A percentile compares a stretch with the other conserved stretches of the same genome.
Evolutionary conservation across 2,888 invertebrate genomes (phyloP).

Genomic region (Sylvicola cinctus): DNA sequence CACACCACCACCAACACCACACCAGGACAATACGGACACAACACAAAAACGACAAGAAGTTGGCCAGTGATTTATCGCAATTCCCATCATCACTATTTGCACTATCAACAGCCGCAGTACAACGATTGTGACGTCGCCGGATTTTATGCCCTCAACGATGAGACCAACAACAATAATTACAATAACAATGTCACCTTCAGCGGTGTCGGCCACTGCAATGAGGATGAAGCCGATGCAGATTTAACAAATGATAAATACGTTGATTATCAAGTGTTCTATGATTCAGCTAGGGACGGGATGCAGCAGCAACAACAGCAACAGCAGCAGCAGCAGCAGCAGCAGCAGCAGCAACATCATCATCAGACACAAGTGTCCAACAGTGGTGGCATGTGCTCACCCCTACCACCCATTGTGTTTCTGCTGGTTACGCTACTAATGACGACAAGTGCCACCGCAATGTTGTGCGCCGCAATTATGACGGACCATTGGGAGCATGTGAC

Average conservation of each 20-base stretch:
- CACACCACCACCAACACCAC: too few relatives aligned
- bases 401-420: conserved; percentile 23
- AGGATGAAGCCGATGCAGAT: too few relatives aligned
- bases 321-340: not conserved
- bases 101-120: too few relatives aligned
- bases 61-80: conserved; percentile 27
- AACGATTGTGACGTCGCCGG: conserved; percentile 25
- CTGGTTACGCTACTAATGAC: conserved; percentile 39
- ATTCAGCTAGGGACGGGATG: conserved; percentile 18
- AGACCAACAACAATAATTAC: conserved; percentile 9
- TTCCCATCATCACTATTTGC: conserved; percentile 22
- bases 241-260: too few relatives aligned
- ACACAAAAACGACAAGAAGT: conserved; percentile 24
- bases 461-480: conserved; percentile 72
- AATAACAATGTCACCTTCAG: not conserved
- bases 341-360: not conserved
- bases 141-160: conserved; percentile 14
- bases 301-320: conserved; percentile 9
- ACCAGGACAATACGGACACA: conserved; percentile 19
- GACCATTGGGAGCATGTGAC: conserved; percentile 79
- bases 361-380: conserved; percentile 5
- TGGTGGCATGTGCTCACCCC: too few relatives aligned
- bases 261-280: too few relatives aligned
- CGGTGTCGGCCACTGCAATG: too few relatives aligned
- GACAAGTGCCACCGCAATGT: conserved; percentile 57